Conservation (phyloP, 2,888 invertebrate genomes). For the Platypus cylindrus region DNA sequence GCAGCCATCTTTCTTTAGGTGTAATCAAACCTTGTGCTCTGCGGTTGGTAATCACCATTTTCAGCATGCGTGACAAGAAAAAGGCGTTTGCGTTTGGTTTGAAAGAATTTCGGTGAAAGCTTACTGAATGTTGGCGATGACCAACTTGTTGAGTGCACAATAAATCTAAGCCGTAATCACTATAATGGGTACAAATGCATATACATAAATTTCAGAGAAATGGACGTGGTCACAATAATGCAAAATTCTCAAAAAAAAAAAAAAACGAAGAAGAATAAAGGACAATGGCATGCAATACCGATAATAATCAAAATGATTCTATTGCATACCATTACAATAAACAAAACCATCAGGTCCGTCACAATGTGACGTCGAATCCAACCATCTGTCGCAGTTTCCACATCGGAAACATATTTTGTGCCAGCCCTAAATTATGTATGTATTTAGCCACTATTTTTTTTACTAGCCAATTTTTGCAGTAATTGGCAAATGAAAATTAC, state of each 20-base stretch:
- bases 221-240: too few relatives aligned
- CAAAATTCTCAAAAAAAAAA: conserved; percentile 3
- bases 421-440: conserved; percentile 51
- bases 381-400: conserved; percentile 67
- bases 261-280: conserved; percentile 4
- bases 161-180: too few relatives aligned
- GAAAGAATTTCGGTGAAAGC: too few relatives aligned
- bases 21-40: too few relatives aligned
- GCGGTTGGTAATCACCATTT: too few relatives aligned
- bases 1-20: too few relatives aligned
- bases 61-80: too few relatives aligned
- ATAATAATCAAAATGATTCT: conserved; percentile 3
- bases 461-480: not conserved
- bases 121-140: too few relatives aligned
- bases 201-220: too few relatives aligned
- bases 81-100: too few relatives aligned
- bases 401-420: conserved; percentile 86
- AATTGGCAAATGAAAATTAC: not conserved
- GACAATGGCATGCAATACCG: conserved; percentile 12
- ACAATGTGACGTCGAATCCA: conserved; percentile 82
- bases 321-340: conserved; percentile 73
- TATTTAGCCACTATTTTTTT: not conserved
- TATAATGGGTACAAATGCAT: too few relatives aligned
- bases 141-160: too few relatives aligned
- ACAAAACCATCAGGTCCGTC: conserved; percentile 86